Evolutionary conservation across 2,113 vertebrate species (phyloP), one percentile per base, ranked within the genome.

Genomic region (Gracilinanus agilis): DNA sequence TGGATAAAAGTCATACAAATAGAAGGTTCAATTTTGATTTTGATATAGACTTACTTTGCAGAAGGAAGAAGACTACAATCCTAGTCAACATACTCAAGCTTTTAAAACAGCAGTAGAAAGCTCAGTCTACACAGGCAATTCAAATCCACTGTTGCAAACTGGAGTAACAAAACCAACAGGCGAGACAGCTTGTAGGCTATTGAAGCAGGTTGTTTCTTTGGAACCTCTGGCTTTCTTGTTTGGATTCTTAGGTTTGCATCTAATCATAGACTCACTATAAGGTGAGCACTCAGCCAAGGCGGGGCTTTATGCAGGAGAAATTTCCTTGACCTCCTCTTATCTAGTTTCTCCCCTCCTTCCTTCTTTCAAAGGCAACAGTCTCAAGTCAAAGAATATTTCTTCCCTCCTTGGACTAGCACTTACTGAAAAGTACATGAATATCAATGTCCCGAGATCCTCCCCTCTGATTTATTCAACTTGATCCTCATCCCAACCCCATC

Each of bases 1-100:
- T 11, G 61, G 3, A 67, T 67, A n/a, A 92, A 34, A 96, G 91
- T 56, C 24, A 92, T 44, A 91, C 40, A 53, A 83, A 25, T 49
- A 90, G 24, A 90, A 90, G 49, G 3, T 10, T 40, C 44, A 92
- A 54, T 29, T 90, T 7, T 24, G 53, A 94, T 54, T 93, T 27
- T 44, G 7, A 44, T 7, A 53, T 67, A 55, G 7, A 1, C 23
- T 92, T 90, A 10, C 29, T 92, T 96, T 94, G 16, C 1, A 8
- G 12, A 53, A 2, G 11, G 89, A 94, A 3, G 2, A 9, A 88
- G 24, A 9, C 49, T 49, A 49, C 9, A 83, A 29, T 29, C 4
- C 16, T 53, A 0, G 54, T 0, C 5, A 90, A 56, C 21, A 49
- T 88, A 16, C 2, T 7, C 25, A 7, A 88, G 3, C 40, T 92